Base-by-base conservation (phyloP, 2,888 invertebrate species). In the Drosophila conformis region DNA sequence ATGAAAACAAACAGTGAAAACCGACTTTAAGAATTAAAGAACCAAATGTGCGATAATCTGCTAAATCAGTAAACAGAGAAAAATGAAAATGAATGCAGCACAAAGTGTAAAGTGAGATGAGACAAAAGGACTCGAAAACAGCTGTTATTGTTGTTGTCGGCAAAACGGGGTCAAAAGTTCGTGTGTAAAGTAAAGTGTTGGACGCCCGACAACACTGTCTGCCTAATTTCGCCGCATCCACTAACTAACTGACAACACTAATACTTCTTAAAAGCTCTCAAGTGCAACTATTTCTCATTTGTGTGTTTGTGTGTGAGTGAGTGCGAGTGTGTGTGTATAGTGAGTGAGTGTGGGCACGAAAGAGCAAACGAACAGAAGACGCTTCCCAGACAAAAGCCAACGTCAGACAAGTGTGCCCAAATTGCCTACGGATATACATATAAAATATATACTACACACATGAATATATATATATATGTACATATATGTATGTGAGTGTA, bases 121-220 rank as follows among this genome's bases (percentile, higher is more conserved):
- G 76, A 74, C 70, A 77, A 73, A 68, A 68, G 64, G 57, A 76
- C 51, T 68, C 51, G 21, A 54, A 53, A 68, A 62, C 78, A 76
- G 78, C 80, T 85, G 85, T 81, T 87, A 71, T 85, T 83, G 78
- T 27, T 46, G 31, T 35, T 49, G 65, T 36, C 75, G 70, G 66
- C 61, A 78, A 81, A 91, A 91, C 88, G 87, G 92, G 92, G 92
- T 91, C 91, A 91, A 91, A 91, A 92, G 91, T 91, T 91, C 90
- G 91, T 85, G 87, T 79, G 80, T 73, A 72, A 78, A 78, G 70
- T 69, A 72, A 76, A 78, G 70, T 66, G 62, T 64, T 56, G 52
- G 11, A 51, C 21, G 35, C 46, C 54, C 40, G 33, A 15, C 29
- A 36, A 57, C 59, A 52, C 52, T 63, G 78, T 75, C 78, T 76